Percentiles rank a stretch among this genome's conserved stretches.
phyloP scores from a whole-genome alignment of 2,797 vertebrate species.

The Sebastes hopkinsi region DNA sequence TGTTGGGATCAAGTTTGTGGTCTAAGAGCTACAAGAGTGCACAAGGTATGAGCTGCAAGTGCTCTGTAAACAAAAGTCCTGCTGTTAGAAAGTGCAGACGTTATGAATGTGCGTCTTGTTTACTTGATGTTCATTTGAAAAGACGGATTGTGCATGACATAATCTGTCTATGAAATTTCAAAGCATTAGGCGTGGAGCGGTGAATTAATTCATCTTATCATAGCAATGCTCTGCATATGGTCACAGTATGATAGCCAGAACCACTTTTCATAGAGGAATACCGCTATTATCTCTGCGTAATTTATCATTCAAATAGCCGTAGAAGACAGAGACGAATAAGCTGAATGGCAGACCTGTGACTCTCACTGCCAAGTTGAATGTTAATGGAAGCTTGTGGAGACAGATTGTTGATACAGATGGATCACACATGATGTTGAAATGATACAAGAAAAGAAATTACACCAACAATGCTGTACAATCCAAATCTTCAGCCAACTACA shows the following conservation, averaged over 20 bases:
- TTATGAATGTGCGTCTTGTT: conserved; percentile 26
- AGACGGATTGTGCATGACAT: conserved; percentile 42
- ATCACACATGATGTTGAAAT: conserved; percentile 28
- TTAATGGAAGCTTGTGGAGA: conserved; percentile 49
- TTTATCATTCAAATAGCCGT: conserved; percentile 60
- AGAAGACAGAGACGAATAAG: conserved; percentile 49
- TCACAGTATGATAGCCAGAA: conserved; percentile 38
- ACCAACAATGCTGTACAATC: neutral
- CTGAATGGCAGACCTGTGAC: conserved; percentile 25
- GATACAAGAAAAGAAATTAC: neutral
- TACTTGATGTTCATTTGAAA: conserved; percentile 23
- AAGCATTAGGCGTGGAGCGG: conserved; percentile 9
- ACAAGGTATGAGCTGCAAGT: neutral
- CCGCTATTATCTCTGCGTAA: conserved; percentile 47
- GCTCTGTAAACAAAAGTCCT: conserved; percentile 22
- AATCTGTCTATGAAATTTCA: conserved; percentile 48
- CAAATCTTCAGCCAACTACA: neutral
- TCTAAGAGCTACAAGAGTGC: neutral
- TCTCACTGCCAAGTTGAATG: conserved; percentile 39
- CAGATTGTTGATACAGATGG: conserved; percentile 20
- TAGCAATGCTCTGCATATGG: conserved; percentile 26
- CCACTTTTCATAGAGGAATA: conserved; percentile 37
- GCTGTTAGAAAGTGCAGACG: conserved; percentile 3
- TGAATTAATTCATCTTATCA: conserved; percentile 45
- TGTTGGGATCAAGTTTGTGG: conserved; percentile 4